Evolutionary conservation across 2,888 invertebrate species (phyloP).

Genomic region (Amphipoea lucens): DNA sequence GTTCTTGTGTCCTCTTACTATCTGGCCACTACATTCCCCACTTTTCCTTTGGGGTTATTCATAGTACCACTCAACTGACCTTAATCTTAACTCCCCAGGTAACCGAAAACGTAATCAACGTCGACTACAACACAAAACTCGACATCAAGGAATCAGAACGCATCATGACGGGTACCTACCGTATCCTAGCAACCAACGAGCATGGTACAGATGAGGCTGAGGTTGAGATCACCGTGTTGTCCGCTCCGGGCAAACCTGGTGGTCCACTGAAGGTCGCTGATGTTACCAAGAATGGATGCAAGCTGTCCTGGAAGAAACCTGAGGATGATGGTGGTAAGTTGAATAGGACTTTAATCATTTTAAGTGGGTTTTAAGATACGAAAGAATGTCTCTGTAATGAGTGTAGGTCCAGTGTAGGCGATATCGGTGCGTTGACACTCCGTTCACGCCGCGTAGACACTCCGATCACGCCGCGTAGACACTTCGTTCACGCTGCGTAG

Average conservation of each 20-base stretch:
- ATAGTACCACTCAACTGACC: background rate
- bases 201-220: slow-evolving; percentile 98
- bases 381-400: too few species aligned
- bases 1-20: too few species aligned
- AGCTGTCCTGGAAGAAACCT: slow-evolving; percentile 97
- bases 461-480: too few species aligned
- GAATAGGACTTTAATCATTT: background rate
- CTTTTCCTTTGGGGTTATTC: background rate
- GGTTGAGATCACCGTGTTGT: slow-evolving; percentile 96
- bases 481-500: too few species aligned
- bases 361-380: background rate
- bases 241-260: slow-evolving; percentile 95
- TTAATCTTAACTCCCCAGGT: slow-evolving; percentile 80
- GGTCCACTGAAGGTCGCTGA: slow-evolving; percentile 97
- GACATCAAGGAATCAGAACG: slow-evolving; percentile 94
- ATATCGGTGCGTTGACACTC: too few species aligned
- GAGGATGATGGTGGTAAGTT: slow-evolving; percentile 96
- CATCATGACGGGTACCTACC: slow-evolving; percentile 97
- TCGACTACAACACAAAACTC: slow-evolving; percentile 97
- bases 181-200: slow-evolving; percentile 96
- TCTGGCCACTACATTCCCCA: too few species aligned
- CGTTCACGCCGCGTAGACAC: too few species aligned
- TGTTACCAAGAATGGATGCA: slow-evolving; percentile 96
- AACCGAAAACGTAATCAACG: slow-evolving; percentile 94
- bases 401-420: too few species aligned